Base-by-base conservation (phyloP, 2,113 vertebrate species). In the Larimichthys polyactis region DNA sequence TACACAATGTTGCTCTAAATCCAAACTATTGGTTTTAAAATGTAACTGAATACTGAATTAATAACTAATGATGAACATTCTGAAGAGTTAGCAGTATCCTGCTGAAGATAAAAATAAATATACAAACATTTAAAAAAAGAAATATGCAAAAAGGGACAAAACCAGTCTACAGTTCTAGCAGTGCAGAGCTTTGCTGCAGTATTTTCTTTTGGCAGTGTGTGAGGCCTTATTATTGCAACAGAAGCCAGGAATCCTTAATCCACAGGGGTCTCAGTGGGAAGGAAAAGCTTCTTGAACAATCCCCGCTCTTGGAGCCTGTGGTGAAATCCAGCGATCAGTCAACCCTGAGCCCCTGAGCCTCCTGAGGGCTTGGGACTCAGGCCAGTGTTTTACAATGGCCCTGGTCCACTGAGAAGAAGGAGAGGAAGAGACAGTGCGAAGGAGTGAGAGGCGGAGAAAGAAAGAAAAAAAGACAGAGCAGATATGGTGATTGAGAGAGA, bases 321-420 rank as follows among this genome's bases (percentile, higher is more conserved):
- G 84, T 89, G 84, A 91, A 91, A 91, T 93, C 90, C 87, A 86
- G 86, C 78, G 90, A 90, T 93, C 90, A 93, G 91, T 91, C 91
- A 88, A 87, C 90, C 90, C 81, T 89, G 89, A 93, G 90, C 90
- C 87, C 67, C 81, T 86, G 84, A 87, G 85, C 92, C 88, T 87
- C 84, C 84, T 86, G 89, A 87, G 90, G 80, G 86, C 84, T 76
- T 78, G 89, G 85, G 90, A 91, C 85, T 83, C 69, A 29, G 82
- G 80, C 87, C 89, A 92, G 88, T 88, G 86, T 89, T 88, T 90
- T 90, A 87, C 81, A 90, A 89, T 77, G 78, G 70, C 71, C 76
- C 64, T 4, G 29, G 52, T 52, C 58, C 83, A 67, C 46, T 11
- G 72, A 67, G 75, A 71, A 88, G 75, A 72, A 55, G 55, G 75